Conservation (phyloP, 2,113 vertebrate genomes). For the Chaetorhynchus papuensis region DNA sequence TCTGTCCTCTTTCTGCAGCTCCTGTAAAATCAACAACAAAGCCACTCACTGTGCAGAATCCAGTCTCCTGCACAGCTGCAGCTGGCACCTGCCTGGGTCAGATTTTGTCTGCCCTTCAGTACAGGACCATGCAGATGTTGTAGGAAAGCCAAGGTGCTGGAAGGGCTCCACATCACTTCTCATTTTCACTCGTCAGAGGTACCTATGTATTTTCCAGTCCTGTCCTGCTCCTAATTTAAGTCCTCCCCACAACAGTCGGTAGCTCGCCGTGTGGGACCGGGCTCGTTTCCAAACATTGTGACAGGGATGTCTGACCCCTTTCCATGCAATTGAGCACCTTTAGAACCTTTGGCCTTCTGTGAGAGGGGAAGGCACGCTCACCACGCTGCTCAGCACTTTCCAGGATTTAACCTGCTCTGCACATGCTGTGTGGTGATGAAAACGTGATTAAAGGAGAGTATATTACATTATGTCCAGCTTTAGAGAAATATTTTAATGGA, state of each 20-base stretch:
- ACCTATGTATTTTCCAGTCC: not conserved
- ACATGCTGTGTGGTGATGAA: not conserved
- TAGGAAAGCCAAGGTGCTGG: not conserved
- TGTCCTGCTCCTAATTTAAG: not conserved
- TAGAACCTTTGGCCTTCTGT: not conserved
- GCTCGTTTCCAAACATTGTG: not conserved
- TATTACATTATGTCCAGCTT: conserved; percentile 21
- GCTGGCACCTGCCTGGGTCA: not conserved
- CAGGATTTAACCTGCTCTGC: not conserved
- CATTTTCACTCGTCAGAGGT: not conserved
- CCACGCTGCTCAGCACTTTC: not conserved
- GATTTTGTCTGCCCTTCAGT: not conserved
- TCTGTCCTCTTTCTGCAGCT: not conserved
- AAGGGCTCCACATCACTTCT: not conserved
- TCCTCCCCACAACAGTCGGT: not conserved
- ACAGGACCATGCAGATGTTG: too few species aligned
- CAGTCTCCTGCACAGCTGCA: not conserved
- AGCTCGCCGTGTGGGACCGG: not conserved
- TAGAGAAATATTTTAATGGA: conserved; percentile 18
- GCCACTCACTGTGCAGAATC: not conserved
- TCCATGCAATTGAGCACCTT: not conserved
- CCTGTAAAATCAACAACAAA: not conserved
- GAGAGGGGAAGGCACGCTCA: not conserved
- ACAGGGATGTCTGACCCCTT: not conserved
- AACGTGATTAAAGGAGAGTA: not conserved